Percentiles rank a stretch among this genome's conserved stretches.
Evolutionary conservation across 2,888 invertebrate genomes (phyloP).

Genomic region (Cybosia mesomella): DNA sequence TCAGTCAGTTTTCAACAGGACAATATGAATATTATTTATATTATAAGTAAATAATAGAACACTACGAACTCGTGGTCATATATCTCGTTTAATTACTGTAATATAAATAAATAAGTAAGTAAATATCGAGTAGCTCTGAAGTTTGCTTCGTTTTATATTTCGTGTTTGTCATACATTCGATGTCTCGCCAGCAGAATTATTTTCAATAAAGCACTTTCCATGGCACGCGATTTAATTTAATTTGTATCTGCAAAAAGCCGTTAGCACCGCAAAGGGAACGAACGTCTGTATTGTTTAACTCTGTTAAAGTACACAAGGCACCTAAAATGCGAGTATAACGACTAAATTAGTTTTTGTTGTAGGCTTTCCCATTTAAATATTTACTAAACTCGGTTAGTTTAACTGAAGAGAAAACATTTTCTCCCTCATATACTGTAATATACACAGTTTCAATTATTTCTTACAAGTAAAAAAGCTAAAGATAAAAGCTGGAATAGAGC

Average conservation of each 20-base stretch:
- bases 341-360: conserved; percentile 16
- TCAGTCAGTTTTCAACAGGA: conserved; percentile 32
- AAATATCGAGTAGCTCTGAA: background rate
- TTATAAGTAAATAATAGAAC: background rate
- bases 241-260: conserved; percentile 41
- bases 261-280: conserved; percentile 33
- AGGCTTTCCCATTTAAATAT: background rate
- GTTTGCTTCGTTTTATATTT: conserved; percentile 31
- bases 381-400: background rate
- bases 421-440: conserved; percentile 3
- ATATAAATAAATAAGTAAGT: background rate
- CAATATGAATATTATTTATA: background rate
- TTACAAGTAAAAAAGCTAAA: background rate
- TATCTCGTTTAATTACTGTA: background rate
- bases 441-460: background rate
- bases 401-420: background rate
- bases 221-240: conserved; percentile 50
- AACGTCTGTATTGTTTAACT: conserved; percentile 29
- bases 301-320: conserved; percentile 17
- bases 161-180: conserved; percentile 33
- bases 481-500: background rate
- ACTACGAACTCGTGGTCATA: background rate
- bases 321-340: conserved; percentile 15
- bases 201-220: conserved; percentile 46
- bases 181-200: conserved; percentile 31